phyloP scores from a whole-genome alignment of 1,140 invertebrate genomes.

The Drosophila parvula region DNA sequence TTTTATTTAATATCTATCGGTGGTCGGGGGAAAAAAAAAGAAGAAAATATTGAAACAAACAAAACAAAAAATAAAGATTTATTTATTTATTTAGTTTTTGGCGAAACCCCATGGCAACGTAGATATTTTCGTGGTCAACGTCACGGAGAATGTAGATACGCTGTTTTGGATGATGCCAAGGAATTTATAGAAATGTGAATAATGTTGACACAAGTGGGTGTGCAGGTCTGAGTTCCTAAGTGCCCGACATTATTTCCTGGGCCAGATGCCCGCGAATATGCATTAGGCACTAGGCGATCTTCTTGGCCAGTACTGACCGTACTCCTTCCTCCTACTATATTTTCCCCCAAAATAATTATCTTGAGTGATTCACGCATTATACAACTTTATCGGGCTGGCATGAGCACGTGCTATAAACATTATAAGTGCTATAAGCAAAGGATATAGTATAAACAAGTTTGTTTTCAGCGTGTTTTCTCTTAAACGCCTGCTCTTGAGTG shows the following conservation, averaged over 20 bases:
- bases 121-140: conserved; percentile 67
- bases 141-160: conserved; percentile 32
- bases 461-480: neutral
- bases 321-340: neutral
- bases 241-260: conserved; percentile 31
- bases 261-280: conserved; percentile 3
- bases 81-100: conserved; percentile 37
- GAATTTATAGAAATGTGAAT: conserved; percentile 42
- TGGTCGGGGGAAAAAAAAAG: conserved; percentile 7
- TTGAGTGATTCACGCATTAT: conserved; percentile 32
- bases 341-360: conserved; percentile 1
- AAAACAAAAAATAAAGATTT: conserved; percentile 14
- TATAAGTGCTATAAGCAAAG: neutral
- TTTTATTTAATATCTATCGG: conserved; percentile 45
- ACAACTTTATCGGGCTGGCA: conserved; percentile 32
- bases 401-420: conserved; percentile 57
- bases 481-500: conserved; percentile 43
- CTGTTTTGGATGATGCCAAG: conserved; percentile 19
- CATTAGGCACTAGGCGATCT: conserved; percentile 11
- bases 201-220: conserved; percentile 33
- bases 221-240: conserved; percentile 28
- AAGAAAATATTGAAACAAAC: conserved; percentile 25
- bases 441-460: conserved; percentile 27
- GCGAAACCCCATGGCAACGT: conserved; percentile 37
- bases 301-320: conserved; percentile 2